These are phyloP conservation scores for Corythornis madagascariensis DNA, from an alignment of 2,113 vertebrate species.

Conservation along the genomic window DNA sequence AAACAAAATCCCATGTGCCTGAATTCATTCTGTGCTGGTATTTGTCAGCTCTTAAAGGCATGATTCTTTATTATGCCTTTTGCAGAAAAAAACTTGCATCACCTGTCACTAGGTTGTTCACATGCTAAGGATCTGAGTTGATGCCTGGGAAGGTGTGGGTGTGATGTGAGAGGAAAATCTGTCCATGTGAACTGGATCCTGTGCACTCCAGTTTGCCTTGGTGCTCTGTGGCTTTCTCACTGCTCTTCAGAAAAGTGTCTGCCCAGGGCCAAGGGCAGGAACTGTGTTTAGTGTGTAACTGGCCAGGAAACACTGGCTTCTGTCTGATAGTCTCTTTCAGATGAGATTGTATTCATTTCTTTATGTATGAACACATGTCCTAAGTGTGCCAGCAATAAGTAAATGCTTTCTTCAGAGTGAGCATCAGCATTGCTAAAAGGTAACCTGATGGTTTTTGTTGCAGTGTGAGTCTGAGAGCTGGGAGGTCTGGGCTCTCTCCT, in stretches of 20 bases:
- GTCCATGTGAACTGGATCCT: neutral
- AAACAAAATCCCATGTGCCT: slow-evolving; percentile 28
- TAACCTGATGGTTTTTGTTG: neutral
- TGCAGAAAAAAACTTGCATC: neutral
- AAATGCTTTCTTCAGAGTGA: neutral
- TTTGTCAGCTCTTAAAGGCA: neutral
- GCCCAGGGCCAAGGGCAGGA: neutral
- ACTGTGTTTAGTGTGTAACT: neutral
- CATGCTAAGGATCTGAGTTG: neutral
- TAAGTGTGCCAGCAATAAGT: neutral
- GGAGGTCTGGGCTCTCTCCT: neutral
- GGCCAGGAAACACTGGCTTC: neutral
- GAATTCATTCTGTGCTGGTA: neutral
- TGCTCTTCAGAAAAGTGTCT: neutral
- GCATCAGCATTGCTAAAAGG: neutral
- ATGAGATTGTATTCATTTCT: neutral
- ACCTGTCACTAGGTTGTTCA: neutral
- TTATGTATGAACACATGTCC: neutral
- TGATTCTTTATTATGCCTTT: neutral
- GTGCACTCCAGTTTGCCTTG: neutral
- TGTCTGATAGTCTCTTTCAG: neutral
- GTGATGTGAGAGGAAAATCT: neutral
- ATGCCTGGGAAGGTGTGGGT: neutral
- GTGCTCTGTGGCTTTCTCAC: neutral
- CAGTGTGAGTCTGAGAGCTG: neutral